Evolutionary conservation across 2,797 vertebrate genomes (phyloP).

Genomic region (Macropodus opercularis): DNA sequence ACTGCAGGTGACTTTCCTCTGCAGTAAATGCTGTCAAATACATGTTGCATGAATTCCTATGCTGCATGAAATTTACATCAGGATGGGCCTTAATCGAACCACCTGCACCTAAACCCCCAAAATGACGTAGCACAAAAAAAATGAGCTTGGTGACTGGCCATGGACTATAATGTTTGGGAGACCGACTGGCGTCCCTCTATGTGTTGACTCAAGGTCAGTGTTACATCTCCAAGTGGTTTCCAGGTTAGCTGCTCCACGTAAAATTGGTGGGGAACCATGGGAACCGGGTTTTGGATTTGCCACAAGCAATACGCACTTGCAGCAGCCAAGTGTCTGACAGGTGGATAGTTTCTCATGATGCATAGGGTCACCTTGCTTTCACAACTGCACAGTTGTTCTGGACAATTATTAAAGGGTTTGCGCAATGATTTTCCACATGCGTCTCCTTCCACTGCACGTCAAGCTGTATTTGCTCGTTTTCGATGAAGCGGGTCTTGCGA

Average conservation of each 20-base stretch:
- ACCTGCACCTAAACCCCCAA: slow-evolving; percentile 32
- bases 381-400: slow-evolving; percentile 63
- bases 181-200: slow-evolving; percentile 43
- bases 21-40: background rate
- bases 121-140: slow-evolving; percentile 67
- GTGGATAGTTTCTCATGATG: slow-evolving; percentile 27
- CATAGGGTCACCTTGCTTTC: slow-evolving; percentile 75
- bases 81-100: slow-evolving; percentile 39
- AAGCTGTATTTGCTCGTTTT: slow-evolving; percentile 20
- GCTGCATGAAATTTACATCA: slow-evolving; percentile 30
- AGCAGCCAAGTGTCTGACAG: slow-evolving; percentile 29
- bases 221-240: slow-evolving; percentile 60
- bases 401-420: slow-evolving; percentile 57
- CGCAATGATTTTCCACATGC: slow-evolving; percentile 16
- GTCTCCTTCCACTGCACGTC: slow-evolving; percentile 28
- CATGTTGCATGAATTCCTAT: slow-evolving; percentile 23
- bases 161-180: slow-evolving; percentile 49
- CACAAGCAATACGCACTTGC: slow-evolving; percentile 22
- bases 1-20: slow-evolving; percentile 10
- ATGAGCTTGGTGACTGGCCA: slow-evolving; percentile 38
- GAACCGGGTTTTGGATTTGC: slow-evolving; percentile 23
- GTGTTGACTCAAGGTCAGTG: slow-evolving; percentile 77
- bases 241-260: slow-evolving; percentile 44
- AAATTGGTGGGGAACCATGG: slow-evolving; percentile 26
- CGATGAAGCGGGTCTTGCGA: background rate